Evolutionary conservation across 2,888 invertebrate genomes (phyloP), one percentile per base, ranked within the genome.

Genomic region (Rhingia campestris): DNA sequence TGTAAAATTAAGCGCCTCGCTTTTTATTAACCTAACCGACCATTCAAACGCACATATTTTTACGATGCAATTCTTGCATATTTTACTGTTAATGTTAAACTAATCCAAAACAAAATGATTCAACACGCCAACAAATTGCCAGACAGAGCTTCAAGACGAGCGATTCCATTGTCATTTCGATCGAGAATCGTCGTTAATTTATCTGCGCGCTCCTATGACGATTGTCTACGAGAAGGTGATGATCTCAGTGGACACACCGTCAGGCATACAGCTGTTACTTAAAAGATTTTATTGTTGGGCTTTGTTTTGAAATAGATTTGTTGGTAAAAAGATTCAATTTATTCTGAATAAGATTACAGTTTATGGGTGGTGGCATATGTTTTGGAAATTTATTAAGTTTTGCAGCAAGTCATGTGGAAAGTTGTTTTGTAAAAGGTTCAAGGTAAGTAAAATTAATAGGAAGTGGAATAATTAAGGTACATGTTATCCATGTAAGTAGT

Each of bases 61-160:
- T 63, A 14, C 53, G 54, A 54, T 54, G 54, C 51, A 67, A 54
- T 54, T 67, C 53, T 30, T 54, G 45, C 35, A 33, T 51, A 32
- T 51, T 51, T 51, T 5, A 43, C 41, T 7, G 30, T 67, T 66
- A 12, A 43, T 64, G 49, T 22, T 49, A 4, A 53, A 43, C 53
- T 54, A 22, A 43, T 53, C 14, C n/a, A 45, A 33, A 4, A 14
- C 6, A 14, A 32, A 39, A 30, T 14, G 2, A 47, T 35, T 2
- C 10, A 32, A 35, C 33, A 45, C 12, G 33, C 0, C 9, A 54
- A 53, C 54, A 59, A 64, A 58, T 37, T 47, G 54, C 54, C 39
- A 73, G 73, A 73, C 73, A 45, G 32, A 59, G 69, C 69, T 56
- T 37, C 9, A 45, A 35, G 49, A 73, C 41, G 30, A 54, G 37